phyloP scores from a whole-genome alignment of 2,113 vertebrate genomes.

The Pseudorasbora parva region DNA sequence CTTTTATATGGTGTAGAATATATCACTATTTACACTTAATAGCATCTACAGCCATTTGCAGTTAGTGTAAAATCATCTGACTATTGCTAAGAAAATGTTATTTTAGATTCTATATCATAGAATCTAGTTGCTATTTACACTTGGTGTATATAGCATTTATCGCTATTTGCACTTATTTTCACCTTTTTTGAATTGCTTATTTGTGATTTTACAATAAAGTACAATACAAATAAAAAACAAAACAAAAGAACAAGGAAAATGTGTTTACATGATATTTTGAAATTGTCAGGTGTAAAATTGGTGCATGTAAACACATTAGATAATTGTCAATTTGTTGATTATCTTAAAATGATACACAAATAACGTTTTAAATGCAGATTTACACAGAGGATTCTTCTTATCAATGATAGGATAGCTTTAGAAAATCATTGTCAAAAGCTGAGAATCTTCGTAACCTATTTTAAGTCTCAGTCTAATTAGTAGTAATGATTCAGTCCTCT shows the following conservation, averaged over 20 bases:
- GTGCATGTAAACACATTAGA: background rate
- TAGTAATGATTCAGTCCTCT: background rate
- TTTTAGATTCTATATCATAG: too few species aligned
- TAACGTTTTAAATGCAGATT: background rate
- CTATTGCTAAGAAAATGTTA: too few species aligned
- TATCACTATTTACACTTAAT: too few species aligned
- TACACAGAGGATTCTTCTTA: background rate
- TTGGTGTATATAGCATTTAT: too few species aligned
- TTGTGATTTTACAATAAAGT: background rate
- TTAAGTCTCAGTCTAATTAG: background rate
- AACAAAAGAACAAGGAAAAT: too few species aligned
- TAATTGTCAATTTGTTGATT: too few species aligned
- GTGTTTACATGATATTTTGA: background rate
- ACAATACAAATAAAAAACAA: background rate
- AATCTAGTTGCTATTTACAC: too few species aligned
- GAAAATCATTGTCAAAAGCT: background rate
- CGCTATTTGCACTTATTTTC: too few species aligned
- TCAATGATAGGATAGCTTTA: background rate
- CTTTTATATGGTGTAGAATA: too few species aligned
- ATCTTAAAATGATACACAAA: background rate
- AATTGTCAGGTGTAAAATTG: background rate
- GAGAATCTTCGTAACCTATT: background rate
- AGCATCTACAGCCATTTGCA: too few species aligned
- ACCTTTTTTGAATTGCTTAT: background rate
- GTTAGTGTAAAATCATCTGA: too few species aligned